Conservation (phyloP, 2,888 invertebrate genomes). For the Acheta domesticus region DNA sequence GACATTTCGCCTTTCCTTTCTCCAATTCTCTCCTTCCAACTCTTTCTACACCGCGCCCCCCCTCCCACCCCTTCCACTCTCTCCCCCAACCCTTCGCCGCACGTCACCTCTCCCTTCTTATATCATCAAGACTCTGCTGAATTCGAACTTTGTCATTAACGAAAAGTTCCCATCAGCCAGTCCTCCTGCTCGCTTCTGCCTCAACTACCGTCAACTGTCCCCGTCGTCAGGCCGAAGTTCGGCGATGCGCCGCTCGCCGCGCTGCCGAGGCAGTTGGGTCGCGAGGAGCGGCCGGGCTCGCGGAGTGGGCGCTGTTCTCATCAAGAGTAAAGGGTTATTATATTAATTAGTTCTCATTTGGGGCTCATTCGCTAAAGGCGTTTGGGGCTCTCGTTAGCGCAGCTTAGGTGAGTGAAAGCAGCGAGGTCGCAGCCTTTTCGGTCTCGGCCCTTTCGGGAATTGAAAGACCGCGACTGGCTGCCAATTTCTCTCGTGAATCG, state of each 20-base stretch:
- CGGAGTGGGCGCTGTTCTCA: background rate
- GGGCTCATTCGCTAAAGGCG: background rate
- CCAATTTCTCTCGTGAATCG: too few relatives aligned
- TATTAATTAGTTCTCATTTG: slow-evolving; percentile 18
- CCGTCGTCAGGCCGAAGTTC: background rate
- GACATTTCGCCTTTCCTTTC: too few relatives aligned
- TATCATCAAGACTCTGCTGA: background rate
- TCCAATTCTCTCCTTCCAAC: slow-evolving; percentile 24
- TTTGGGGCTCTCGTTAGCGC: background rate
- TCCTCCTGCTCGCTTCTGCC: background rate
- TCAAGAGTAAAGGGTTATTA: slow-evolving; percentile 18
- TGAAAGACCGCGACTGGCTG: too few relatives aligned
- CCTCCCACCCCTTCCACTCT: background rate
- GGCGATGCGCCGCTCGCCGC: background rate
- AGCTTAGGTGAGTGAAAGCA: background rate
- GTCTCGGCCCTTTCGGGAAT: too few relatives aligned
- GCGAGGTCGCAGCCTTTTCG: background rate
- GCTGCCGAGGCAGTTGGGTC: background rate
- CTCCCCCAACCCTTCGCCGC: background rate
- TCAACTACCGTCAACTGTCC: background rate
- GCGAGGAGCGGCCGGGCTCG: background rate
- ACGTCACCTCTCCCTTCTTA: background rate
- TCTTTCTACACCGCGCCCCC: slow-evolving; percentile 30
- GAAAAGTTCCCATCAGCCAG: background rate
- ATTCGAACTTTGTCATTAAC: slow-evolving; percentile 1